These are phyloP conservation scores for Herminia tarsipennalis DNA, from an alignment of 2,888 invertebrate species.

Conservation along the genomic window DNA sequence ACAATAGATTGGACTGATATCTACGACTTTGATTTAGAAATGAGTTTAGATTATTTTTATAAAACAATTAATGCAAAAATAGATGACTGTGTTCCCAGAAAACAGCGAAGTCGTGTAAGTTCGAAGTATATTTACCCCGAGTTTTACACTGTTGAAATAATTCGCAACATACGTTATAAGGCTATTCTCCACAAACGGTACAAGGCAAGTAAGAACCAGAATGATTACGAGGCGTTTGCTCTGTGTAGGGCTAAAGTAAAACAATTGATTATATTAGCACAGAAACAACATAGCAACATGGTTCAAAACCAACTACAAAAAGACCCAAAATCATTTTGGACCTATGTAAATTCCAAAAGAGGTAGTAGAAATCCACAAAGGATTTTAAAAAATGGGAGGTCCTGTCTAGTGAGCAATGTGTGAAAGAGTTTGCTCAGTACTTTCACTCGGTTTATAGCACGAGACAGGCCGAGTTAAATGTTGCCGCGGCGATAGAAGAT, in stretches of 20 bases:
- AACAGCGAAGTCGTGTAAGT: conserved; percentile 16
- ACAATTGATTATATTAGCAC: too few relatives aligned
- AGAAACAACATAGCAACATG: too few relatives aligned
- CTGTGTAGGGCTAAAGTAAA: conserved; percentile 12
- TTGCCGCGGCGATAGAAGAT: too few relatives aligned
- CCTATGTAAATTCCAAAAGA: too few relatives aligned
- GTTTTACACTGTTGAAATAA: conserved; percentile 24
- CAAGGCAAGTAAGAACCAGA: neutral
- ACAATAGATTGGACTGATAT: conserved; percentile 14
- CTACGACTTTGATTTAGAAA: conserved; percentile 11
- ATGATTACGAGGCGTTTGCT: conserved; percentile 8
- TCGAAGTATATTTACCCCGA: conserved; percentile 27
- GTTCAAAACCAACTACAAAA: too few relatives aligned
- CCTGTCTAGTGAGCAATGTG: too few relatives aligned
- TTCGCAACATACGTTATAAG: conserved; percentile 13
- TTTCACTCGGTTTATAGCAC: too few relatives aligned
- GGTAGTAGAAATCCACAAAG: too few relatives aligned
- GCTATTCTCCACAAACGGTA: conserved; percentile 5
- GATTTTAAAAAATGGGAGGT: too few relatives aligned
- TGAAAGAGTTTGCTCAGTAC: too few relatives aligned
- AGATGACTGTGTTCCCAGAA: conserved; percentile 26
- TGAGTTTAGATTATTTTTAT: conserved; percentile 11
- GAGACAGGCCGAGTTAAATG: too few relatives aligned
- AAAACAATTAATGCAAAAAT: conserved; percentile 7
- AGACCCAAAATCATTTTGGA: too few relatives aligned